A percentile compares a stretch with the other conserved stretches of the same genome.
Evolutionary conservation across 2,113 vertebrate species (phyloP).

Genomic region (Apodemus sylvaticus): DNA sequence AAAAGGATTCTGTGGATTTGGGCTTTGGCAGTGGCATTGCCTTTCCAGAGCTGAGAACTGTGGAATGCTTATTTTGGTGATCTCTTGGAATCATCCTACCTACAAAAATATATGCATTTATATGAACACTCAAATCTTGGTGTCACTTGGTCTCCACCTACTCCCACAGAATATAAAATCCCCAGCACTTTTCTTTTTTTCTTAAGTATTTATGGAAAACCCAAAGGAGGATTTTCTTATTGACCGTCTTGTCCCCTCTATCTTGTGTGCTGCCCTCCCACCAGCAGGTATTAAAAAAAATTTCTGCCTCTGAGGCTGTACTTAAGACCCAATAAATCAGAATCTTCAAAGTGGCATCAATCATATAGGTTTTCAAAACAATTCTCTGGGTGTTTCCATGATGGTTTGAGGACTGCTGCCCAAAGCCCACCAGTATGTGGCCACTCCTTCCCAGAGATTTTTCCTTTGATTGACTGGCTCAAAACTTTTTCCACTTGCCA

Average conservation of each 20-base stretch:
- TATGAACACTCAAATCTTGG: background rate
- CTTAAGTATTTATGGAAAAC: conserved; percentile 23
- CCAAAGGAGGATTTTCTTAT: background rate
- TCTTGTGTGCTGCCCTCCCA: background rate
- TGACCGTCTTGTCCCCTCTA: background rate
- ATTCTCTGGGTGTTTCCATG: background rate
- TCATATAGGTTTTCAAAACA: background rate
- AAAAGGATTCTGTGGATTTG: background rate
- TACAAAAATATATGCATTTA: conserved; percentile 35
- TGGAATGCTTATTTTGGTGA: conserved; percentile 21
- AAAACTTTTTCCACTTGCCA: background rate
- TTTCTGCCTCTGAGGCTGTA: background rate
- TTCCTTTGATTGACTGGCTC: background rate
- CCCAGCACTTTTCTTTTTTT: conserved; percentile 6
- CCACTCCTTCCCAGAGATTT: background rate
- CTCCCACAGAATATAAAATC: conserved; percentile 27
- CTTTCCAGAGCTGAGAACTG: conserved; percentile 5
- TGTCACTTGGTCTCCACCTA: background rate
- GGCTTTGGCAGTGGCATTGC: background rate
- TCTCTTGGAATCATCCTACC: background rate
- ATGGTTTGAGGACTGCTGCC: background rate
- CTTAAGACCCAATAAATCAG: background rate
- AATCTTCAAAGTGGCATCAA: background rate
- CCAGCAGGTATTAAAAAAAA: background rate
- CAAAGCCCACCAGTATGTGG: too few relatives aligned